phyloP scores from a whole-genome alignment of 2,888 invertebrate genomes.

The Synanthedon vespiformis region DNA sequence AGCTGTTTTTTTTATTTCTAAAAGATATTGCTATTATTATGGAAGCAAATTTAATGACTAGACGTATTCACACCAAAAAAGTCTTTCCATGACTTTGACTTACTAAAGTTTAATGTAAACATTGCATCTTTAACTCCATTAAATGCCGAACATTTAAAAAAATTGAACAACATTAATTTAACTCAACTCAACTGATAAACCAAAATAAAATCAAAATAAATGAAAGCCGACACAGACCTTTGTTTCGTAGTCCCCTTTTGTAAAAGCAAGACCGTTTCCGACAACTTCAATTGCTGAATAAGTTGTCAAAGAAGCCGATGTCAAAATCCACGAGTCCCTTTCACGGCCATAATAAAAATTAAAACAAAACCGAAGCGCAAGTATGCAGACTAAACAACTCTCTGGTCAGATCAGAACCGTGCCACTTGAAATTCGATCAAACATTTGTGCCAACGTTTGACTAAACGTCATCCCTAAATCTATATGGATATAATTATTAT shows the following conservation, averaged over 20 bases:
- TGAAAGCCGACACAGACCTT: neutral
- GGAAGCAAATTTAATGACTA: no score
- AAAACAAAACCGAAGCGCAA: neutral
- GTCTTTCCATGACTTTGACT: no score
- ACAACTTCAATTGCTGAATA: slow-evolving; percentile 47
- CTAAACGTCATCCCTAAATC: neutral
- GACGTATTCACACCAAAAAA: no score
- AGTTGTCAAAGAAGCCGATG: slow-evolving; percentile 52
- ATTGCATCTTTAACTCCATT: no score
- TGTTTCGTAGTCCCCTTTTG: slow-evolving; percentile 14
- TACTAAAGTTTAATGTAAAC: no score
- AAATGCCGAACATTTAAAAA: no score
- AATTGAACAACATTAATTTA: no score
- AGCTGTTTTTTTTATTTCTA: no score
- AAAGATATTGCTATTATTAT: no score
- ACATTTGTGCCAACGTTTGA: neutral
- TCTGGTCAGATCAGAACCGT: no score
- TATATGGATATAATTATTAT: slow-evolving; percentile 10
- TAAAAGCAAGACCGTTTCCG: slow-evolving; percentile 59
- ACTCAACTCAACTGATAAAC: neutral
- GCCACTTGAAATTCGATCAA: neutral
- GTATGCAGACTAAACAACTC: no score
- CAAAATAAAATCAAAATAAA: neutral
- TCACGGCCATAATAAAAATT: neutral
- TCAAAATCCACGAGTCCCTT: slow-evolving; percentile 14